Evolutionary conservation across 2,113 vertebrate species (phyloP), one percentile per base, ranked within the genome.

Genomic region (Ardeotis arabs): DNA sequence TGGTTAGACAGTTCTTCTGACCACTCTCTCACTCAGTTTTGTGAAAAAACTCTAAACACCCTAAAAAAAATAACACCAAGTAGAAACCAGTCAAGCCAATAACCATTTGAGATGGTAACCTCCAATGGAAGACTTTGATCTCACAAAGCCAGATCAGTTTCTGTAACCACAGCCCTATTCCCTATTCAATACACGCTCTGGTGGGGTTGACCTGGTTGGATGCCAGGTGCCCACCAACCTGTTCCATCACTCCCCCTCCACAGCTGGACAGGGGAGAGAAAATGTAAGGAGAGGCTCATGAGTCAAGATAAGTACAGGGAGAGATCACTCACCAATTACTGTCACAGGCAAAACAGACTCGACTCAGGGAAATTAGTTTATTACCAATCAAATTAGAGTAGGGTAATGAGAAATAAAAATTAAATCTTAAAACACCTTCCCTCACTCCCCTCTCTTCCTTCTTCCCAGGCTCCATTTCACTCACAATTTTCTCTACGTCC

Each of bases 251-350:
- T 66, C 9, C 7, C 5, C 5, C 5, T 56, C 29, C 25, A 60
- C 31, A 91, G 37, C 12, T 45, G 47, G 25, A 23, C 7, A 28
- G 19, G 55, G 27, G 14, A 35, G 8, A 41, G 35, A 4, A 79
- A 22, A 24, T 37, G 3, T 10, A n/a, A 35, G 0, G 2, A 27
- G 11, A 78, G 15, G 8, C 8, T 82, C 1, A 0, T 39, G n/a
- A 2, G 9, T 39, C 2, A 0, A 21, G 17, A 27, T 33, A 37
- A 49, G 17, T 17, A 27, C 44, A 79, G 14, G 25, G 28, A 22
- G 20, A n/a, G 9, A 59, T 39, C 35, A 31, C 21, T 52, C 47
- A 63, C 5, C 14, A 27, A 9, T 35, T 62, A 19, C 25, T 1
- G 1, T 35, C 37, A 53, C 1, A 2, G 20, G 31, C 25, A 63